Evolutionary conservation across 2,888 invertebrate genomes (phyloP).

Genomic region (Lutraria lutraria): DNA sequence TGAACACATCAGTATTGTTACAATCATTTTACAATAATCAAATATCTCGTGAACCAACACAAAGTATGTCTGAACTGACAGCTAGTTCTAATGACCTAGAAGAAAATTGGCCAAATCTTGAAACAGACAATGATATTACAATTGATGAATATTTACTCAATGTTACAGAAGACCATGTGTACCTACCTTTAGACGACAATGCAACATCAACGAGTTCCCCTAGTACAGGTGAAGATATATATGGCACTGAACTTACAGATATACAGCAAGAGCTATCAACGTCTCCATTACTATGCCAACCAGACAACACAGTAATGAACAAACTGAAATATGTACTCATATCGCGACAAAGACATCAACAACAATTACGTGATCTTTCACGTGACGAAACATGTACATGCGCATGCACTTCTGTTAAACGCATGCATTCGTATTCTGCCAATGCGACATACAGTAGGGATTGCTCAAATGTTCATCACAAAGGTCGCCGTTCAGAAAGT

Average conservation of each 20-base stretch:
- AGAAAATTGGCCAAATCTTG: too few species aligned
- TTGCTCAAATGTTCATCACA: background rate
- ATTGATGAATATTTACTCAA: too few species aligned
- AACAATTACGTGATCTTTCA: background rate
- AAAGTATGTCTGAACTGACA: background rate
- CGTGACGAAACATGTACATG: background rate
- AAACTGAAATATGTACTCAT: conserved; percentile 29
- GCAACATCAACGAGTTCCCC: too few species aligned
- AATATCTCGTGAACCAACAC: background rate
- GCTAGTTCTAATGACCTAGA: too few species aligned
- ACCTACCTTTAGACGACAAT: too few species aligned
- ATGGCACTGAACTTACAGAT: too few species aligned
- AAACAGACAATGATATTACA: too few species aligned
- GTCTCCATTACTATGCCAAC: too few species aligned
- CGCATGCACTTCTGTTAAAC: background rate
- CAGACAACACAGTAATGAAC: background rate
- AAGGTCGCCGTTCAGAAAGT: background rate
- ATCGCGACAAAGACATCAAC: background rate
- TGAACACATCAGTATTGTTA: background rate
- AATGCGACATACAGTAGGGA: background rate
- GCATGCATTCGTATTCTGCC: background rate
- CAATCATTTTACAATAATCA: background rate
- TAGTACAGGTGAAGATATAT: too few species aligned
- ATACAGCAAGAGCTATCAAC: too few species aligned
- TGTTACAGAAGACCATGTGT: too few species aligned